These are phyloP conservation scores for Pseudocheirus occidentalis DNA, from an alignment of 2,797 vertebrate species.

Conservation along the genomic window DNA sequence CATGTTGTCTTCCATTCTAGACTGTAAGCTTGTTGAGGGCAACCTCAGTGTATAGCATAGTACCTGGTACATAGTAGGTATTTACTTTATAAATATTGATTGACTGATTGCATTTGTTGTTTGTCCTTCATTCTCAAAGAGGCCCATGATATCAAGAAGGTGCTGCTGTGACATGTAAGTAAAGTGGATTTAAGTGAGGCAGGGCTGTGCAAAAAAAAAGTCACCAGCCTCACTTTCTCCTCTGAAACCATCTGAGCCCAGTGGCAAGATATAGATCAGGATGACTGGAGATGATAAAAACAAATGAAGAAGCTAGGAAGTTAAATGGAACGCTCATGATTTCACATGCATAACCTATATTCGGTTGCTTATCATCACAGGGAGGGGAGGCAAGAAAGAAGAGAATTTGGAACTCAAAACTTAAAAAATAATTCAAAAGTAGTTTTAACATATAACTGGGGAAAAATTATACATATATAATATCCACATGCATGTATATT, in stretches of 20 bases:
- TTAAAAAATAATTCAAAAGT: background rate
- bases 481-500: too few relatives aligned
- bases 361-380: background rate
- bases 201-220: too few relatives aligned
- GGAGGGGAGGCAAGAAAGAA: background rate
- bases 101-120: background rate
- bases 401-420: background rate
- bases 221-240: too few relatives aligned
- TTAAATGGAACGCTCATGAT: background rate
- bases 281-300: too few relatives aligned
- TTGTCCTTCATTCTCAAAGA: too few relatives aligned
- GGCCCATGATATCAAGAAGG: too few relatives aligned
- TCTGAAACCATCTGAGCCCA: too few relatives aligned
- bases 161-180: too few relatives aligned
- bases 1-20: background rate
- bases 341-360: background rate
- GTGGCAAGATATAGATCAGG: too few relatives aligned
- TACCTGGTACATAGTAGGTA: background rate
- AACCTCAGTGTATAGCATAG: background rate
- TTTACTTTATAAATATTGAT: background rate
- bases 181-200: too few relatives aligned
- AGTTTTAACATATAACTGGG: background rate
- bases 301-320: too few relatives aligned
- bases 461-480: background rate
- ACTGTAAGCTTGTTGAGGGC: background rate